Evolutionary conservation across 2,888 invertebrate genomes (phyloP).

Genomic region (Siphonodentalium dalli): DNA sequence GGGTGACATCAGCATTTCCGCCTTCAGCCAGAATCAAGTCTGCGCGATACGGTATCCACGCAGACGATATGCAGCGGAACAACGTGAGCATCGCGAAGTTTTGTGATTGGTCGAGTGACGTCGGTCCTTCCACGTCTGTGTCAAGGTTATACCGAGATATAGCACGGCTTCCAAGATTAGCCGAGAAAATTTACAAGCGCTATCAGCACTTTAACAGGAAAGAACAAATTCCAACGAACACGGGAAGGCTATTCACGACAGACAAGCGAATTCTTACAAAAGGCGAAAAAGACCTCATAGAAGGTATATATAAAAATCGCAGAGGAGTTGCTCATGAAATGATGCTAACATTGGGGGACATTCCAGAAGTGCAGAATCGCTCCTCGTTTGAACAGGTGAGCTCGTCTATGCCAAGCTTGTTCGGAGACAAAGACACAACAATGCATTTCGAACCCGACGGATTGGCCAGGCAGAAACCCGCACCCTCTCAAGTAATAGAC

Average conservation of each 20-base stretch:
- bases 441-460: too few species aligned
- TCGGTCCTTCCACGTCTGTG: slow-evolving; percentile 34
- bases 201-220: slow-evolving; percentile 29
- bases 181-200: slow-evolving; percentile 17
- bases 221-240: slow-evolving; percentile 32
- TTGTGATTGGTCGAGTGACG: slow-evolving; percentile 43
- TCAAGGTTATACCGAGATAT: slow-evolving; percentile 45
- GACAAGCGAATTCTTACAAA: slow-evolving; percentile 52
- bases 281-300: slow-evolving; percentile 52
- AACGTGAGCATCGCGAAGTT: slow-evolving; percentile 44
- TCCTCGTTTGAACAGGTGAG: too few species aligned
- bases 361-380: too few species aligned
- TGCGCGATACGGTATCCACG: slow-evolving; percentile 27
- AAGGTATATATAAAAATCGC: slow-evolving; percentile 50
- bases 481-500: too few species aligned
- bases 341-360: too few species aligned
- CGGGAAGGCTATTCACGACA: slow-evolving; percentile 47
- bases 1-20: too few species aligned
- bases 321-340: too few species aligned
- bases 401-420: too few species aligned
- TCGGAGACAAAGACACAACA: too few species aligned
- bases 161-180: slow-evolving; percentile 25
- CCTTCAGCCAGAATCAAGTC: slow-evolving; percentile 38
- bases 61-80: slow-evolving; percentile 36
- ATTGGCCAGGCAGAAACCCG: too few species aligned